phyloP scores from a whole-genome alignment of 2,113 vertebrate species.

The Sinocyclocheilus anophthalmus region DNA sequence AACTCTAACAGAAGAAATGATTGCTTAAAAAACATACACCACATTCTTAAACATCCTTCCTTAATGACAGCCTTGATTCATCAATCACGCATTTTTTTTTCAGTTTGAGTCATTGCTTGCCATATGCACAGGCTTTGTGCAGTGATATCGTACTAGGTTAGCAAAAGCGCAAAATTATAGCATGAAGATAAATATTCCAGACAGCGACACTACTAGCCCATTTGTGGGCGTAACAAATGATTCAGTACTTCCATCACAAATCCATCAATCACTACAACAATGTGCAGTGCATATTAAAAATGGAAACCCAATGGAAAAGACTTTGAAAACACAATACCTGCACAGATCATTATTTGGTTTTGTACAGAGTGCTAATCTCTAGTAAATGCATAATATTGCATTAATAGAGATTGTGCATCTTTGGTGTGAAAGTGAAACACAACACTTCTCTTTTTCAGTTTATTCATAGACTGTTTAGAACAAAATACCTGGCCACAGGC shows the following conservation, averaged over 20 bases:
- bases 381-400: conserved; percentile 1
- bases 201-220: not conserved
- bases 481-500: conserved; percentile 9
- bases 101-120: not conserved
- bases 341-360: not conserved
- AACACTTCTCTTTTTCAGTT: conserved; percentile 36
- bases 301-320: not conserved
- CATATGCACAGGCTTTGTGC: not conserved
- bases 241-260: not conserved
- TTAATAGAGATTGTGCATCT: conserved; percentile 8
- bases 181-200: not conserved
- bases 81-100: not conserved
- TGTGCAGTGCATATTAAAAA: not conserved
- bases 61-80: not conserved
- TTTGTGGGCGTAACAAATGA: not conserved
- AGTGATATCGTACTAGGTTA: not conserved
- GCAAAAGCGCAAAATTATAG: not conserved
- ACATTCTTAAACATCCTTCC: not conserved
- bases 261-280: not conserved
- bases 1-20: not conserved
- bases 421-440: conserved; percentile 48
- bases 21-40: no score
- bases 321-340: not conserved
- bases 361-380: not conserved
- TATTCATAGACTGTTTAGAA: conserved; percentile 27